Base-by-base conservation (phyloP, 2,888 invertebrate species). In the Hetaerina titia region DNA sequence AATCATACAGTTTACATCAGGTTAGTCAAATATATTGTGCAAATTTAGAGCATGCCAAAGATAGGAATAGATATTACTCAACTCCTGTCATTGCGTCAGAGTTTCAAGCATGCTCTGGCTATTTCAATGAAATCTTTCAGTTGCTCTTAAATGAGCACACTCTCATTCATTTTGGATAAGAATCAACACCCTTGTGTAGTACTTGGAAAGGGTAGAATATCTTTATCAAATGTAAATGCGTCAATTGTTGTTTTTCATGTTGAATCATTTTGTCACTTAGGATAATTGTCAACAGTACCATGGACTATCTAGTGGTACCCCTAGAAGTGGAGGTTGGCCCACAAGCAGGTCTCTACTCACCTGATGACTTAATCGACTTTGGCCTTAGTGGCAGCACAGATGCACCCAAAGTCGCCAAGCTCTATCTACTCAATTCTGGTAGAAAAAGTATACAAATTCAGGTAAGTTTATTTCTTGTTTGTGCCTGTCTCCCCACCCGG, bases 1-100 rank as follows among this genome's bases (percentile, higher is more conserved):
- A 99, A 99, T 97, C 98, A 98, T 96, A 98, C 98, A 95, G 98
- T 98, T 69, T 99, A 98, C 96, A 98, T 99, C 96, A 98, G 98
- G 98, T 97, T 96, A 96, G 96, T 95, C 25, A 45, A 89, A 81
- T 81, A 17, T 60, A 60, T 60, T 60, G 60, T 60, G 5, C 17
- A 17, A 60, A 45, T 45, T 60, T 60, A 11, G 17, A 15, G 60
- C 60, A 60, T 17, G 5, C 17, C 60, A 11, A 60, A 15, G 17
- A 15, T 60, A 60, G 60, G 11, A 60, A 11, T 60, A 60, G 60
- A 60, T 60, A 60, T 60, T 45, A 45, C 45, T 4, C 1, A 2
- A 45, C 45, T 45, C 45, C 45, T 1, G 4, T 45, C 45, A 45
- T 45, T 45, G 45, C 45, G 4, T 45, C 45, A 45, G 45, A 45